phyloP scores from a whole-genome alignment of 1,140 invertebrate species.

The Drosophila fuyamai region DNA sequence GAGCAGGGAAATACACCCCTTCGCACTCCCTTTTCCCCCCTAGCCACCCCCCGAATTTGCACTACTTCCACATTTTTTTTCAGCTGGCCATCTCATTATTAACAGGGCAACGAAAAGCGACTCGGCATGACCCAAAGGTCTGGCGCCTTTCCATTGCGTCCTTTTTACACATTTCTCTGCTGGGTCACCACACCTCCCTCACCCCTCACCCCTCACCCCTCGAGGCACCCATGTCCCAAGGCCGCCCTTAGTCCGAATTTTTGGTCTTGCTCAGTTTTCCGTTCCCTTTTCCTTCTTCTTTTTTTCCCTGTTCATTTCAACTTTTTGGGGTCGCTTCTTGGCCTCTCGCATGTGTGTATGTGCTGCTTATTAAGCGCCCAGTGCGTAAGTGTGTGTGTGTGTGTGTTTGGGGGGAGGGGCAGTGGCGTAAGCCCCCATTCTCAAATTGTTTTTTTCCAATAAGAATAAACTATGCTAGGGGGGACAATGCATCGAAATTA shows the following conservation, averaged over 20 bases:
- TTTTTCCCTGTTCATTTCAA: constrained; percentile 39
- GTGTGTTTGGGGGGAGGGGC: constrained; percentile 6
- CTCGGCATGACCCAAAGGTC: constrained; percentile 77
- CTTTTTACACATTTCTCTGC: constrained; percentile 71
- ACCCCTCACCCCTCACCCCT: background rate
- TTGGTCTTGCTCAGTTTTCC: constrained; percentile 33
- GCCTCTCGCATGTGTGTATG: constrained; percentile 18
- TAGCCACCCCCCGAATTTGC: too few species aligned
- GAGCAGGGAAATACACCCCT: background rate
- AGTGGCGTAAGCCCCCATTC: background rate
- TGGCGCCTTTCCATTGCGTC: constrained; percentile 65
- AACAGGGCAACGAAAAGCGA: constrained; percentile 54
- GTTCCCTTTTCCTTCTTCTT: background rate
- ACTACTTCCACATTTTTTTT: background rate
- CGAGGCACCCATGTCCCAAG: background rate
- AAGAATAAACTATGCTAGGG: too few species aligned
- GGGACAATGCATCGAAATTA: too few species aligned
- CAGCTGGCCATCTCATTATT: constrained; percentile 74
- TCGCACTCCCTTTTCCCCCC: background rate
- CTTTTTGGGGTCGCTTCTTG: constrained; percentile 54
- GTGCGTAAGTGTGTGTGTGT: constrained; percentile 25
- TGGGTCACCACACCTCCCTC: constrained; percentile 25
- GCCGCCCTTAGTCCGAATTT: constrained; percentile 45
- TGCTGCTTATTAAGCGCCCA: constrained; percentile 64
- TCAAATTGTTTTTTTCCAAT: too few species aligned